Base-by-base conservation (phyloP, 2,797 vertebrate genomes). In the Dallia pectoralis region DNA sequence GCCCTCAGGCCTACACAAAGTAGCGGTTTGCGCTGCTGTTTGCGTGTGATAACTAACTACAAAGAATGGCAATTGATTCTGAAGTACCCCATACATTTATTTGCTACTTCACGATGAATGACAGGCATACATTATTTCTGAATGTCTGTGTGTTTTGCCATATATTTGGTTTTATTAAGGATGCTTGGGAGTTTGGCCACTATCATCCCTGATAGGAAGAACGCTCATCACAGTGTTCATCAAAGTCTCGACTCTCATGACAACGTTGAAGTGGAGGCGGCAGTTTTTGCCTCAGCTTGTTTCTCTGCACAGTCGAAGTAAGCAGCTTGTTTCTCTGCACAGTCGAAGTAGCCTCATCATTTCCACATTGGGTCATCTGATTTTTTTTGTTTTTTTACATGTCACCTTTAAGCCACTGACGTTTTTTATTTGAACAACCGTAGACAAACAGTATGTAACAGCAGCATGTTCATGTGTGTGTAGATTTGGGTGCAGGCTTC, bases 261-360 rank as follows among this genome's bases (percentile, higher is more conserved):
- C 85, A 99, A 99, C 0, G 96, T 99, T 18, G 98, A 99, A 87
- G 97, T 99, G 30, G 97, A 99, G 89, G 97, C 98, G 11, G 97
- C 98, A 19, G 95, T 99, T 78, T 99, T 96, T 89, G 97, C 97
- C 78, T 96, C 98, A 69, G 95, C 97, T 6, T 97, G 97, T 81
- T 99, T 99, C 81, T 98, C 97, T 68, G 97, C 96, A 59, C 97
- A 99, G 49, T 99, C 98, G 1, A 98, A 98, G 98, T 99, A 91
- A 93, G 93, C 4, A 48, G n/a, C 18, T n/a, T 3, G 51, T 56
- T 56, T 56, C 51, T n/a, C 6, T 22, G n/a, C 22, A n/a, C 4
- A n/a, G 8, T 18, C 49, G 5, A n/a, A 19, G 19, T n/a, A 9
- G 36, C 36, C 36, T 9, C 9, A 40, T 40, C 6, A 40, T 40